phyloP scores from a whole-genome alignment of 2,797 vertebrate genomes.

The Mus caroli region DNA sequence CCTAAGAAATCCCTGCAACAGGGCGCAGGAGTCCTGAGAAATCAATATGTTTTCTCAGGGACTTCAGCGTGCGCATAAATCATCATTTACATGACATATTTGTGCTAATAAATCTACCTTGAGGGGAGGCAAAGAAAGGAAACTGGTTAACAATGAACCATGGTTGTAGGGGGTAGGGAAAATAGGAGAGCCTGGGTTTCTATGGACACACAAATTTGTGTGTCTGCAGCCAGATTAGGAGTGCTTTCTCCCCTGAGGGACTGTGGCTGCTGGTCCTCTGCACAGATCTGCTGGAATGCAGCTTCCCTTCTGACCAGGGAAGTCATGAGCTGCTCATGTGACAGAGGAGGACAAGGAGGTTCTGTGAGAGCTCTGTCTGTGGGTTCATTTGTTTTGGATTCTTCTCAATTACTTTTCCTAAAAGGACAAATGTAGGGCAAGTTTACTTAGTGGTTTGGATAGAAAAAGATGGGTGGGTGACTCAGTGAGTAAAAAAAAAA shows the following conservation, averaged over 20 bases:
- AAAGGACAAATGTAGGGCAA: constrained; percentile 81
- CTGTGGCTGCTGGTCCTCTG: not conserved
- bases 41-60: constrained; percentile 94
- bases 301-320: not conserved
- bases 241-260: not conserved
- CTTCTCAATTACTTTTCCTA: constrained; percentile 75
- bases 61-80: constrained; percentile 92
- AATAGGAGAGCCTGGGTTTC: constrained; percentile 75
- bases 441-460: constrained; percentile 83
- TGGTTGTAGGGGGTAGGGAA: constrained; percentile 71
- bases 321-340: accelerated
- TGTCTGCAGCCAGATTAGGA: constrained; percentile 50
- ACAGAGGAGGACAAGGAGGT: not conserved
- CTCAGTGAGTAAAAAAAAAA: constrained; percentile 61
- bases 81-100: constrained; percentile 92
- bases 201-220: constrained; percentile 73
- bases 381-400: constrained; percentile 41
- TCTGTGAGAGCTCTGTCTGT: not conserved
- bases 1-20: constrained; percentile 65
- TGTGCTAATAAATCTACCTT: constrained; percentile 86
- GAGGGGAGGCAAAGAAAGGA: constrained; percentile 82
- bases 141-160: constrained; percentile 83
- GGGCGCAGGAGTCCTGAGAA: constrained; percentile 78
- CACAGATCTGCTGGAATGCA: constrained; percentile 19
- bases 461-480: constrained; percentile 78